Evolutionary conservation across 2,113 vertebrate species (phyloP).

Genomic region (Accipiter cooperii): DNA sequence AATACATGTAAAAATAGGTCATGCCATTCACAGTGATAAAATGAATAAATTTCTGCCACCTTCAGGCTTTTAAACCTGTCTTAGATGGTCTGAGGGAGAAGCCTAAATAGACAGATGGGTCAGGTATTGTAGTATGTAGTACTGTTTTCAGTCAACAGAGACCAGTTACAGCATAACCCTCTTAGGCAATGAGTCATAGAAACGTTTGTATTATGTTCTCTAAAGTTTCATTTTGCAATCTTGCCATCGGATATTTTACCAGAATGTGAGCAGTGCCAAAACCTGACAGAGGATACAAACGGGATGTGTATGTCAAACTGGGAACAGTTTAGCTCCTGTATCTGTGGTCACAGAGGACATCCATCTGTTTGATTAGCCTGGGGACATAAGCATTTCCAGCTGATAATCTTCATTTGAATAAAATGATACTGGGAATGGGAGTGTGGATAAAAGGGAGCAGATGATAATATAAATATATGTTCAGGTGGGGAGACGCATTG

Average conservation of each 20-base stretch:
- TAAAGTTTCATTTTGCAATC: not conserved
- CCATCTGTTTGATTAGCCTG: not conserved
- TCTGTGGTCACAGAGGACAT: not conserved
- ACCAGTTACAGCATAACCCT: not conserved
- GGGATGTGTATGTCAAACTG: not conserved
- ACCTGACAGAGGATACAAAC: not conserved
- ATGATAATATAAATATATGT: not conserved
- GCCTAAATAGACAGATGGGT: not conserved
- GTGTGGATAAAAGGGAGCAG: not conserved
- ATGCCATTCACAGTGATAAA: not conserved
- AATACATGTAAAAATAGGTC: not conserved
- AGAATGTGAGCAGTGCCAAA: not conserved
- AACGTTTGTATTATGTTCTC: not conserved
- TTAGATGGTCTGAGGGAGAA: not conserved
- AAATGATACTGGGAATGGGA: not conserved
- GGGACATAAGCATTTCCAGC: not conserved
- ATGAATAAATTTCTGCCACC: not conserved
- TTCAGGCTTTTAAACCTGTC: not conserved
- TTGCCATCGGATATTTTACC: not conserved
- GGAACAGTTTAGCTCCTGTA: not conserved
- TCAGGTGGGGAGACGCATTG: not conserved
- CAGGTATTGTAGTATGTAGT: fast-evolving
- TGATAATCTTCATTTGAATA: not conserved
- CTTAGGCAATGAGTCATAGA: not conserved
- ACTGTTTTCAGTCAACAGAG: not conserved